Evolutionary conservation across 2,113 vertebrate species (phyloP).

Genomic region (Astur gentilis): DNA sequence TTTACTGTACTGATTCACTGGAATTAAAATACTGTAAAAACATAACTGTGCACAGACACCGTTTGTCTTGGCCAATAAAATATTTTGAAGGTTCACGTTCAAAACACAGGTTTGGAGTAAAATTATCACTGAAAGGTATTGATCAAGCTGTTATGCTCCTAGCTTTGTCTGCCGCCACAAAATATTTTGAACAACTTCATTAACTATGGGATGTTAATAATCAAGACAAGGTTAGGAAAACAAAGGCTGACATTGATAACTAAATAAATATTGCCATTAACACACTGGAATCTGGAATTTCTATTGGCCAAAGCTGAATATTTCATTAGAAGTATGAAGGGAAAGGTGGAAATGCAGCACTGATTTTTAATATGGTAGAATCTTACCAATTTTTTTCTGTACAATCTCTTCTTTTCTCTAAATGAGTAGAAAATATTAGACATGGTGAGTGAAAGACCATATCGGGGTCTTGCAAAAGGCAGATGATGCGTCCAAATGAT

Average conservation of each 20-base stretch:
- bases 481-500: not conserved
- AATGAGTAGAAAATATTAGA: not conserved
- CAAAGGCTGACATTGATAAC: not conserved
- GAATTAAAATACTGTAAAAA: constrained; percentile 70
- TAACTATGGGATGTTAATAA: not conserved
- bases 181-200: not conserved
- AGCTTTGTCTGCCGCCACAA: not conserved
- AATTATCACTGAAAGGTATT: constrained; percentile 31
- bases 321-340: not conserved
- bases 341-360: not conserved
- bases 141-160: not conserved
- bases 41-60: constrained; percentile 50
- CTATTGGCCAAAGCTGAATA: not conserved
- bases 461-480: not conserved
- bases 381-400: not conserved
- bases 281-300: not conserved
- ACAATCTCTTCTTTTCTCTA: not conserved
- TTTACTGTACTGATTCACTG: constrained; percentile 67
- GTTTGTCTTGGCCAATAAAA: constrained; percentile 53
- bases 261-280: constrained; percentile 42
- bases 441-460: not conserved
- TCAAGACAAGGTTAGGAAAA: constrained; percentile 9
- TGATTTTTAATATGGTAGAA: not conserved
- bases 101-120: constrained; percentile 33
- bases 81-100: constrained; percentile 22